A percentile compares a stretch with the other conserved stretches of the same genome.
phyloP scores from a whole-genome alignment of 1,140 invertebrate species.

The Argopecten irradians region DNA sequence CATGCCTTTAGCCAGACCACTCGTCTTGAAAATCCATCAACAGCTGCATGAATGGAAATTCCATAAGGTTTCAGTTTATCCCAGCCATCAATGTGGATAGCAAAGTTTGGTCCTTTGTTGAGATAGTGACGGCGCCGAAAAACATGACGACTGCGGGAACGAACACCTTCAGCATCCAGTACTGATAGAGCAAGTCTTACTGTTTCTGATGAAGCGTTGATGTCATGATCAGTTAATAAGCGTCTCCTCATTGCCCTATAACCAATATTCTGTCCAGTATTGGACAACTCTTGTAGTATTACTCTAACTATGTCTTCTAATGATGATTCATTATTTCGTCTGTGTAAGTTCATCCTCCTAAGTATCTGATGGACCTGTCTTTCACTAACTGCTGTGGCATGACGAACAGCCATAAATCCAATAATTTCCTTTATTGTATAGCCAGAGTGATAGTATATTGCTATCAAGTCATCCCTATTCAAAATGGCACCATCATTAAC shows the following conservation, averaged over 20 bases:
- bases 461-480: background rate
- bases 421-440: constrained; percentile 29
- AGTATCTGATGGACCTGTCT: background rate
- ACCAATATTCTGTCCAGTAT: constrained; percentile 2
- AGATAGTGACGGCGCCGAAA: background rate
- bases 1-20: constrained; percentile 37
- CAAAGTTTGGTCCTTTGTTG: constrained; percentile 44
- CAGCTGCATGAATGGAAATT: constrained; percentile 13
- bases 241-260: constrained; percentile 25
- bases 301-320: constrained; percentile 30
- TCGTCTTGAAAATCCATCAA: constrained; percentile 38
- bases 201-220: background rate
- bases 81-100: constrained; percentile 38
- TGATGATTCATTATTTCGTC: background rate
- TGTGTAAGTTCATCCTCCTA: background rate
- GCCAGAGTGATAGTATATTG: background rate
- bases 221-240: background rate
- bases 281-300: constrained; percentile 2
- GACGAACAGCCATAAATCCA: background rate
- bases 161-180: constrained; percentile 23
- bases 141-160: background rate
- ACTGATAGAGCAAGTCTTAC: background rate
- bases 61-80: constrained; percentile 41
- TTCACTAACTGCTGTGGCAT: background rate
- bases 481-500: too few species aligned